phyloP scores from a whole-genome alignment of 2,113 vertebrate species.

The Otocyon megalotis region DNA sequence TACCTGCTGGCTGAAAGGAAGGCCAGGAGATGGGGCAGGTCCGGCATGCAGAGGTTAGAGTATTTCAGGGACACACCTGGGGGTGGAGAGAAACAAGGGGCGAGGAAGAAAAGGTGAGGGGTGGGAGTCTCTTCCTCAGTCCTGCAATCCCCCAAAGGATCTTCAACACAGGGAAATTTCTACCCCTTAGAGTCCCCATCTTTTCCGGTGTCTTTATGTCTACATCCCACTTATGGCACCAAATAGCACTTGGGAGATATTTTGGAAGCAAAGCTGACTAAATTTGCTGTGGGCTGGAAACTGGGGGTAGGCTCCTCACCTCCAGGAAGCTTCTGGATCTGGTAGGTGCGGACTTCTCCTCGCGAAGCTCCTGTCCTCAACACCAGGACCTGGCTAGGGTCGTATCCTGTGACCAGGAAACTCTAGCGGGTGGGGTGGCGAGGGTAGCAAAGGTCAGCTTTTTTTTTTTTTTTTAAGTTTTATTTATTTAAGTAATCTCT shows the following conservation, averaged over 20 bases:
- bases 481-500: neutral
- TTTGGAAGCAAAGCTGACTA: neutral
- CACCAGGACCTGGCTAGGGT: conserved; percentile 70
- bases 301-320: conserved; percentile 70
- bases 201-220: neutral
- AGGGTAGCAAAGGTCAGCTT: neutral
- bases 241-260: neutral
- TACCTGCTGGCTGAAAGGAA: conserved; percentile 93
- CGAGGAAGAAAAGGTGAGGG: neutral
- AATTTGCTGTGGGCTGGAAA: conserved; percentile 9
- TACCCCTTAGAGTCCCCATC: neutral
- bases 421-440: conserved; percentile 72
- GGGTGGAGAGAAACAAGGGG: neutral
- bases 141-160: neutral
- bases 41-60: conserved; percentile 90
- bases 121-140: neutral
- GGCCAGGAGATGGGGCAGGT: conserved; percentile 89
- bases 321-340: conserved; percentile 73
- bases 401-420: conserved; percentile 83
- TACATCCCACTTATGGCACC: conserved; percentile 5
- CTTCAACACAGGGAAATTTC: neutral
- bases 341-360: conserved; percentile 75
- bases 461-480: neutral
- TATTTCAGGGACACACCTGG: conserved; percentile 88
- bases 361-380: conserved; percentile 72